These are phyloP conservation scores for Corvus hawaiiensis DNA, from an alignment of 2,113 vertebrate genomes.

Conservation along the genomic window DNA sequence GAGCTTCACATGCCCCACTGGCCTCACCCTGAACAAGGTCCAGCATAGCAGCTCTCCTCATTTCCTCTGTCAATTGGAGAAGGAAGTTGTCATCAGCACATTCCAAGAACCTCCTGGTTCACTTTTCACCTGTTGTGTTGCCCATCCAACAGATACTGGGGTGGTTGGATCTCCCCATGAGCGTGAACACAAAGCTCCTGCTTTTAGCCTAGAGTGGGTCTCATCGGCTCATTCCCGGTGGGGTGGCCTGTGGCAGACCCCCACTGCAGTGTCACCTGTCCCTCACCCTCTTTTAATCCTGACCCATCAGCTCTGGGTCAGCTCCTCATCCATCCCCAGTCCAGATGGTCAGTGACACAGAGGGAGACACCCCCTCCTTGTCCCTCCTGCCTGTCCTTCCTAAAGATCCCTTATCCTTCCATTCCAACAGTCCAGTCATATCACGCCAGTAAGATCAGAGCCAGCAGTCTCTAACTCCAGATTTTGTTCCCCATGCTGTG, in stretches of 20 bases:
- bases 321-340: neutral
- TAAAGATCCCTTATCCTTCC: too few species aligned
- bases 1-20: neutral
- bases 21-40: neutral
- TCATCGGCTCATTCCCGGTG: neutral
- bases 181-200: neutral
- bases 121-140: neutral
- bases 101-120: neutral
- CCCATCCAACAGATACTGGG: neutral
- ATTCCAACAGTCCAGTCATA: neutral
- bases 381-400: neutral
- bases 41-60: neutral
- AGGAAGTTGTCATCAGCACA: neutral
- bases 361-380: neutral
- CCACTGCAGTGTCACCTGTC: neutral
- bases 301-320: fast-evolving
- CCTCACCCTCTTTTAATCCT: neutral
- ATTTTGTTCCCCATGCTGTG: neutral
- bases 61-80: neutral
- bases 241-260: neutral
- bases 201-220: neutral
- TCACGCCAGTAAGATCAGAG: neutral
- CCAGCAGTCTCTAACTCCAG: neutral
- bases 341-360: neutral
- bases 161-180: neutral